phyloP scores from a whole-genome alignment of 2,797 vertebrate genomes.

The Myioborus melanocephalus region DNA sequence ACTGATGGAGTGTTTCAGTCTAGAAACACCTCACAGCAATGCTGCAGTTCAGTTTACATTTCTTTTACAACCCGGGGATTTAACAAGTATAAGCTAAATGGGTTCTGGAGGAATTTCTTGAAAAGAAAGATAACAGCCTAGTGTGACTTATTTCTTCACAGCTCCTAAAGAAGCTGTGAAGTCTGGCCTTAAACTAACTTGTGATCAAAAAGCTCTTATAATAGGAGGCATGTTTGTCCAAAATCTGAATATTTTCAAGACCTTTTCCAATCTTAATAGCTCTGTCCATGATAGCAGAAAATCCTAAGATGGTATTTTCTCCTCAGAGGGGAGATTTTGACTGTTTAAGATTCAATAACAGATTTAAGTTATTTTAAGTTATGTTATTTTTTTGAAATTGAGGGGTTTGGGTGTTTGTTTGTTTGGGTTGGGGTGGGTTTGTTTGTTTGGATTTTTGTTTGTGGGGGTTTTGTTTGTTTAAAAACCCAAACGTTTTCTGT shows the following conservation, averaged over 20 bases:
- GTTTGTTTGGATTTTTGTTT: not conserved
- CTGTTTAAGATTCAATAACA: not conserved
- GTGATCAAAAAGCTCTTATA: not conserved
- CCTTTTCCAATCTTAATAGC: not conserved
- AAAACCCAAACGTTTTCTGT: accelerated
- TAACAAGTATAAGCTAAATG: not conserved
- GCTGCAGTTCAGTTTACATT: not conserved
- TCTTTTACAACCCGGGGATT: not conserved
- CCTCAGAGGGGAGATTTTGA: not conserved
- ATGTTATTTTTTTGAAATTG: not conserved
- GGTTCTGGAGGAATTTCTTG: not conserved
- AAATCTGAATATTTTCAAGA: not conserved
- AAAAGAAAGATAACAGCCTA: not conserved
- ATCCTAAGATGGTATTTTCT: not conserved
- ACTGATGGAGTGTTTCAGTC: not conserved
- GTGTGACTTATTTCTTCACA: not conserved
- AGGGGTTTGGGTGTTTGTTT: not conserved
- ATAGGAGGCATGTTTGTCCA: not conserved
- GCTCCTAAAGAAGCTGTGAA: not conserved
- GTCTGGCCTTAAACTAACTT: not conserved
- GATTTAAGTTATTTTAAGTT: not conserved
- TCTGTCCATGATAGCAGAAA: not conserved
- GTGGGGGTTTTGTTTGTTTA: not conserved
- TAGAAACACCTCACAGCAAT: not conserved
- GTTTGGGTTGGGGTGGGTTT: not conserved